Evolutionary conservation across 2,888 invertebrate genomes (phyloP).

Genomic region (Luperina nickerlii): DNA sequence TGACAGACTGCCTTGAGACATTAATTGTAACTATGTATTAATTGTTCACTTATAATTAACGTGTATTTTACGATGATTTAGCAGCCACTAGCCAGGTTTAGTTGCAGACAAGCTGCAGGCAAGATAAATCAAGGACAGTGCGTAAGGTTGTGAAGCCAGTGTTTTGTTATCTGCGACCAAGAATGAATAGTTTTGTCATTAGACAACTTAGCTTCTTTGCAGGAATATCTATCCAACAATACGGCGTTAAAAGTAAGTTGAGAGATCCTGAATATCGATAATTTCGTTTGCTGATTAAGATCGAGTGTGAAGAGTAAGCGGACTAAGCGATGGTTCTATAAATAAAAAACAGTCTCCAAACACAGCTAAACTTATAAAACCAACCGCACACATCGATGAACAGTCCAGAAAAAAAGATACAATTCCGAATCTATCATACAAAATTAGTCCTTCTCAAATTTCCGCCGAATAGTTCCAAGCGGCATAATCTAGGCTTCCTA

Average conservation of each 20-base stretch:
- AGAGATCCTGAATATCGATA: neutral
- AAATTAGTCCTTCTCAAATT: constrained; percentile 31
- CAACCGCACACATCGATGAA: neutral
- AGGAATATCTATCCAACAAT: neutral
- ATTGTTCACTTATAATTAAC: neutral
- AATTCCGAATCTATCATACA: constrained; percentile 17
- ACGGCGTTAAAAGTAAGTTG: neutral
- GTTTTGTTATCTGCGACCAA: neutral
- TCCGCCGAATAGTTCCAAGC: constrained; percentile 45
- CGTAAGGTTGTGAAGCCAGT: neutral
- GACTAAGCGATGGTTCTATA: neutral
- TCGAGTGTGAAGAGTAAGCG: no score
- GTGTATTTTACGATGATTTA: neutral
- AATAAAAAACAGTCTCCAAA: neutral
- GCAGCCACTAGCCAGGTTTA: neutral
- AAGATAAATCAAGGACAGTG: neutral
- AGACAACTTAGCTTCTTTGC: neutral
- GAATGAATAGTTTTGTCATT: neutral
- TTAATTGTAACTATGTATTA: neutral
- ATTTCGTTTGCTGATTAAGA: neutral
- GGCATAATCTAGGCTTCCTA: constrained; percentile 48
- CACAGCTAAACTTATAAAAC: neutral
- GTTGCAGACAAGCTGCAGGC: neutral
- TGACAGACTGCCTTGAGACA: neutral
- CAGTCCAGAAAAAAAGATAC: neutral